Conservation (phyloP, 1,140 invertebrate genomes). For the Euura saliciscinereae region DNA sequence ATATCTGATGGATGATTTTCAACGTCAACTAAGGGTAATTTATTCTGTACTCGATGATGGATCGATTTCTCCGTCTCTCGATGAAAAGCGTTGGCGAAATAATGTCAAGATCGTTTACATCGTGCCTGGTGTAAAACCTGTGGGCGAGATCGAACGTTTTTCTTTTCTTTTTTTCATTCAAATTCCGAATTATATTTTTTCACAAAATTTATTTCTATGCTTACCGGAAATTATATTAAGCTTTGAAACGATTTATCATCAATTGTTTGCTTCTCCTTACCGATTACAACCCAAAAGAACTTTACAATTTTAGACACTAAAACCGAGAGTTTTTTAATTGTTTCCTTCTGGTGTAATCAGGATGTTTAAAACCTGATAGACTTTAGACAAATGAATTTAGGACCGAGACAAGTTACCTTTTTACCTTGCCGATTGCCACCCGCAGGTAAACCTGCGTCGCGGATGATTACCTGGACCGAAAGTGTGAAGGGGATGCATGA, state of each 20-base stretch:
- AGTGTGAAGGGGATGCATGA: conserved; percentile 2
- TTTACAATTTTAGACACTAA: too few species aligned
- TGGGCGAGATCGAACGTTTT: background rate
- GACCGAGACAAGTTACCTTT: background rate
- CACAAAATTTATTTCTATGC: too few species aligned
- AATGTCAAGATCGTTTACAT: background rate
- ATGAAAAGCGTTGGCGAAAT: background rate
- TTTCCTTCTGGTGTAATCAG: too few species aligned
- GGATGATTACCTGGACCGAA: background rate
- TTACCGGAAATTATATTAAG: background rate
- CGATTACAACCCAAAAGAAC: background rate
- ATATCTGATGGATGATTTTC: background rate
- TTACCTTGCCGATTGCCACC: background rate
- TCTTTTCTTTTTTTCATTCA: background rate
- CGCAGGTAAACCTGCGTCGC: too few species aligned
- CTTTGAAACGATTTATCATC: background rate
- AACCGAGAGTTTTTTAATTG: too few species aligned
- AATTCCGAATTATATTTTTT: too few species aligned
- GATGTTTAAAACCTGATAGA: too few species aligned
- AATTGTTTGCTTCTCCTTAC: too few species aligned
- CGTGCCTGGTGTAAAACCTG: background rate
- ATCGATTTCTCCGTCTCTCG: background rate
- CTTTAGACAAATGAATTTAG: background rate
- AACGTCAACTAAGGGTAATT: background rate
- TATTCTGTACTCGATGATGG: background rate